Percentiles rank a stretch among this genome's conserved stretches.
phyloP scores from a whole-genome alignment of 2,113 vertebrate species.

The Cygnus buccinator region DNA sequence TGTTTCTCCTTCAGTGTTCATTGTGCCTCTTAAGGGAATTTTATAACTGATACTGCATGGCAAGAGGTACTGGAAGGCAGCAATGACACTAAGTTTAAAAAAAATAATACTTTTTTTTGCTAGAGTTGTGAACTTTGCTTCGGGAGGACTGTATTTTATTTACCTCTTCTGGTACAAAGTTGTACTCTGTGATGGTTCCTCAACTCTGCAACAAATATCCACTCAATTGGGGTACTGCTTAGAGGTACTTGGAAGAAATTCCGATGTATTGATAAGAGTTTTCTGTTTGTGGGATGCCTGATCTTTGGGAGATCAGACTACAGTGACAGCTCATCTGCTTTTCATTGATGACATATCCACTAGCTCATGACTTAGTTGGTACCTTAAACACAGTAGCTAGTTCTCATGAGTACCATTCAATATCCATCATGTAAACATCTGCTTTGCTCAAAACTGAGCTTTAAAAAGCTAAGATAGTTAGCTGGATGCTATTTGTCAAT shows the following conservation, averaged over 20 bases:
- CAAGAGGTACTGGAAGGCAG: not conserved
- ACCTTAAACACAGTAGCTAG: not conserved
- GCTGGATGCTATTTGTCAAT: not conserved
- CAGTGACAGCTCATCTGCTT: not conserved
- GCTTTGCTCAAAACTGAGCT: not conserved
- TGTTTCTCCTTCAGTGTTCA: not conserved
- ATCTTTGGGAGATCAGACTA: not conserved
- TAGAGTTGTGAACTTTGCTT: not conserved
- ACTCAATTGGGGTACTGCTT: not conserved
- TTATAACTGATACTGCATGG: not conserved
- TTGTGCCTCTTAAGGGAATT: not conserved
- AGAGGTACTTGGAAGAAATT: not conserved
- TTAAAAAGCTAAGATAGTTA: not conserved
- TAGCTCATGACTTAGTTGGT: not conserved
- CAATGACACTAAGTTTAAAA: not conserved
- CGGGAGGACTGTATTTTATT: not conserved
- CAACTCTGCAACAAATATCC: not conserved
- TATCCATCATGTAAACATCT: not conserved
- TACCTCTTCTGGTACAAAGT: not conserved
- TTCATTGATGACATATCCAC: not conserved
- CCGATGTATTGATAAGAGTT: not conserved
- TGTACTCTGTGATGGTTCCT: not conserved
- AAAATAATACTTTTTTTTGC: not conserved
- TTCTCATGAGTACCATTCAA: fast-evolving
- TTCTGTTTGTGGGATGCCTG: not conserved